Evolutionary conservation across 2,113 vertebrate species (phyloP).

Genomic region (Ovibos moschatus): DNA sequence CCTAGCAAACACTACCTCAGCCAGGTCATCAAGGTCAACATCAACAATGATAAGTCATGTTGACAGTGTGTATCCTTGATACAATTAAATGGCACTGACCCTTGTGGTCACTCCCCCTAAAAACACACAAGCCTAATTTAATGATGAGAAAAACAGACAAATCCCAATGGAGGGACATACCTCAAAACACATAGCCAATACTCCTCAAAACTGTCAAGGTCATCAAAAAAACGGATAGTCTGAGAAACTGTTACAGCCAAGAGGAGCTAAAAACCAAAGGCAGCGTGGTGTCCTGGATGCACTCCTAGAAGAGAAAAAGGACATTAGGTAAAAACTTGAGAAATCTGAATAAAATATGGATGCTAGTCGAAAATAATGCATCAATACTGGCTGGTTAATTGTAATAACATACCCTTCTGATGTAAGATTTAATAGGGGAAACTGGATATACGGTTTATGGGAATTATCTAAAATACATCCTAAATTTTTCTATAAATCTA

Average conservation of each 20-base stretch:
- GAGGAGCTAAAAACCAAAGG: neutral
- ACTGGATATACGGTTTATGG: neutral
- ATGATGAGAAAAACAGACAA: neutral
- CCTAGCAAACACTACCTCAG: neutral
- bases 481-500: neutral
- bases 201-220: neutral
- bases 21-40: neutral
- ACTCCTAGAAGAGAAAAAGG: neutral
- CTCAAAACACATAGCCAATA: neutral
- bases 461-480: neutral
- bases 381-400: neutral
- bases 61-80: neutral
- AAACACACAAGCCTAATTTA: neutral
- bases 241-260: neutral
- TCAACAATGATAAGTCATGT: no score
- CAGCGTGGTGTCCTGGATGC: fast-evolving
- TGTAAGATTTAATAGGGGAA: neutral
- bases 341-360: neutral
- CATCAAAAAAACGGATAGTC: neutral
- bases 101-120: neutral
- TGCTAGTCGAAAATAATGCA: neutral
- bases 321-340: neutral
- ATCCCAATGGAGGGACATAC: neutral
- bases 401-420: neutral
- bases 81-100: neutral